A percentile compares a stretch with the other conserved stretches of the same genome.
These are phyloP conservation scores for Distichodus sexfasciatus DNA, from an alignment of 2,797 vertebrate species.

Conservation along the genomic window DNA sequence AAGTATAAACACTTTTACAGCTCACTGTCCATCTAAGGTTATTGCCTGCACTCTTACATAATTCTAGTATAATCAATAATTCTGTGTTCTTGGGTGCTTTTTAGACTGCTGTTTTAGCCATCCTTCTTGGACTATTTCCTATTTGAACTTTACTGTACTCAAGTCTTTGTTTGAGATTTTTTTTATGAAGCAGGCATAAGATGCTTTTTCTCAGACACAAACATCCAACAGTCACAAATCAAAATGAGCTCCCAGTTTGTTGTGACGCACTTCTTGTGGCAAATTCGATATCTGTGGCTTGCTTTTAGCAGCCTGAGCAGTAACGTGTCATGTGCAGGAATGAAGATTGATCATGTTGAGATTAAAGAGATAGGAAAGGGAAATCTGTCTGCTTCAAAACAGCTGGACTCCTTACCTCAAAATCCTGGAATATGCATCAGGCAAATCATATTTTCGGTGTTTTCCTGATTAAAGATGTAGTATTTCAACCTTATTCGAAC, in stretches of 20 bases:
- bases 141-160: neutral
- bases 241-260: neutral
- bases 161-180: no score
- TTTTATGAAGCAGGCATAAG: no score
- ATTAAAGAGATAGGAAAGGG: neutral
- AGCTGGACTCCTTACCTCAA: neutral
- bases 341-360: conserved; percentile 4
- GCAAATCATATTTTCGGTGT: neutral
- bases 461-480: neutral
- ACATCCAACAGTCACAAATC: no score
- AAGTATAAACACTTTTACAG: neutral
- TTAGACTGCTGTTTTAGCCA: neutral
- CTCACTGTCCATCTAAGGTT: conserved; percentile 11
- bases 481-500: neutral
- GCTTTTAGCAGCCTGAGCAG: neutral
- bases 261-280: neutral
- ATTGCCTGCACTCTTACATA: neutral
- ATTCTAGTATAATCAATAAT: neutral
- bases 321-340: conserved; percentile 2
- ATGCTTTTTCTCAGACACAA: no score
- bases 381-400: conserved; percentile 3
- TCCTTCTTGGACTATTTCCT: neutral
- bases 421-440: neutral
- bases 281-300: neutral
- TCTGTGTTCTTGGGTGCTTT: neutral